Conservation (phyloP, 2,888 invertebrate species). For the Brachypalpus laphriformis region DNA sequence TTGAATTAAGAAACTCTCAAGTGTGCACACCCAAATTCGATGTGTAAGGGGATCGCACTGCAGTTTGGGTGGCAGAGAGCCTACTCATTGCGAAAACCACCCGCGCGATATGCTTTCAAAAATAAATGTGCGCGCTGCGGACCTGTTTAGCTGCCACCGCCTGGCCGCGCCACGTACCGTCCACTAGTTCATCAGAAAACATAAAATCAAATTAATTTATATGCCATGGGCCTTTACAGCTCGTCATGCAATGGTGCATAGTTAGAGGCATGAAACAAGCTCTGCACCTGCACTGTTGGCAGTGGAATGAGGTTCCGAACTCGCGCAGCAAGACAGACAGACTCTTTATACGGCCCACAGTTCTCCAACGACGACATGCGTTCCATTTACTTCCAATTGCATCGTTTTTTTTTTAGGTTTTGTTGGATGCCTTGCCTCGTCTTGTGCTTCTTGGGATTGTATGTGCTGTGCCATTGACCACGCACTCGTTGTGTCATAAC, state of each 20-base stretch:
- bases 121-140: not conserved
- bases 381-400: conserved; percentile 24
- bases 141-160: not conserved
- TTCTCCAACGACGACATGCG: conserved; percentile 3
- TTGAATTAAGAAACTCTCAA: conserved; percentile 49
- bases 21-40: conserved; percentile 10
- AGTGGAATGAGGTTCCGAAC: conserved; percentile 30
- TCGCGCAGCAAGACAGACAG: conserved; percentile 52
- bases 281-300: conserved; percentile 60
- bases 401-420: not conserved
- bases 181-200: conserved; percentile 43
- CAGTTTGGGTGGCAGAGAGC: conserved; percentile 5
- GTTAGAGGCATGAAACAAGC: conserved; percentile 53
- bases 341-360: conserved; percentile 63
- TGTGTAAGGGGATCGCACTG: not conserved
- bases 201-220: conserved; percentile 65
- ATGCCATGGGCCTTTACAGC: conserved; percentile 51
- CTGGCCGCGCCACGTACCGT: too few relatives aligned
- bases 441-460: conserved; percentile 30
- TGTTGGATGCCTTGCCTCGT: not conserved
- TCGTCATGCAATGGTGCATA: conserved; percentile 58
- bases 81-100: conserved; percentile 45
- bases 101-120: conserved; percentile 41
- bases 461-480: conserved; percentile 67
- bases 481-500: conserved; percentile 67